Percentiles rank a stretch among this genome's conserved stretches.
Evolutionary conservation across 2,888 invertebrate species (phyloP).

Genomic region (Fabriciana adippe): DNA sequence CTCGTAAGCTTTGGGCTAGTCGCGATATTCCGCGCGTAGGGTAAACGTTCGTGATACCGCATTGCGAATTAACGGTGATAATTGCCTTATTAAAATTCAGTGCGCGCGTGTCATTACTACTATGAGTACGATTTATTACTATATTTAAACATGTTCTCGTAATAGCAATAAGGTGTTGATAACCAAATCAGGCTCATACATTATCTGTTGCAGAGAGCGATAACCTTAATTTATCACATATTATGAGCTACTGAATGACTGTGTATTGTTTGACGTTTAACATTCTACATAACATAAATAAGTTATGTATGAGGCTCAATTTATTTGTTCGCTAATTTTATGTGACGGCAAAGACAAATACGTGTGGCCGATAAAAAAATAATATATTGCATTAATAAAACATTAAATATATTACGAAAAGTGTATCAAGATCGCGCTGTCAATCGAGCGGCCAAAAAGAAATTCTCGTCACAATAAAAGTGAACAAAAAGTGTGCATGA

Average conservation of each 20-base stretch:
- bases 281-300: constrained; percentile 22
- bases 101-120: constrained; percentile 49
- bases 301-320: constrained; percentile 21
- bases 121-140: constrained; percentile 50
- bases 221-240: constrained; percentile 15
- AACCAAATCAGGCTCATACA: constrained; percentile 16
- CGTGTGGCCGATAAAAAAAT: constrained; percentile 7
- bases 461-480: constrained; percentile 41
- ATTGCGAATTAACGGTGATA: constrained; percentile 32
- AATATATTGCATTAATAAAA: constrained; percentile 19
- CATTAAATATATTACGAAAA: constrained; percentile 27
- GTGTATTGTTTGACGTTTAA: constrained; percentile 28
- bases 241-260: constrained; percentile 13
- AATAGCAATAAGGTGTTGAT: constrained; percentile 25
- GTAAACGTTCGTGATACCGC: constrained; percentile 49
- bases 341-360: constrained; percentile 25
- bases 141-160: constrained; percentile 41
- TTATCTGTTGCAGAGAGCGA: constrained; percentile 11
- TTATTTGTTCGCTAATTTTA: constrained; percentile 16
- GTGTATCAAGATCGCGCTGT: constrained; percentile 33
- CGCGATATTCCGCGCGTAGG: constrained; percentile 53
- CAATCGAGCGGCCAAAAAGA: constrained; percentile 35
- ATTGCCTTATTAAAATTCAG: constrained; percentile 58
- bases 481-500: constrained; percentile 68
- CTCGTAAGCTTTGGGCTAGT: constrained; percentile 56